Base-by-base conservation (phyloP, 1,140 invertebrate species). In the Tetramorium alpestre region DNA sequence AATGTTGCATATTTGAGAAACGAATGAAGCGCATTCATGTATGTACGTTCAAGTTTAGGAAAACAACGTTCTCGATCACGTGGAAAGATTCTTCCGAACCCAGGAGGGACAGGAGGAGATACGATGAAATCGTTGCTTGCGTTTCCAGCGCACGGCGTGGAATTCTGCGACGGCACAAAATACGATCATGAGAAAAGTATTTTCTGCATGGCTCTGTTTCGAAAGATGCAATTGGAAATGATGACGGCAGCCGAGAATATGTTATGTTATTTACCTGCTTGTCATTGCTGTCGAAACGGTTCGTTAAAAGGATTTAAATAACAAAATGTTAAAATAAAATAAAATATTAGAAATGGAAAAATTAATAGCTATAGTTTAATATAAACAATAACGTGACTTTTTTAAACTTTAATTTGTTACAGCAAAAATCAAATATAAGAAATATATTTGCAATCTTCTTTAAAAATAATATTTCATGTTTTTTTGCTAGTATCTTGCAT, bases 31-130 rank as follows among this genome's bases (percentile, higher is more conserved):
- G 41, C 67, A 47, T 33, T 11, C 54, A 54, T 58, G 22, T 58
- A 73, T 73, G 33, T 58, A 73, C 25, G 69, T 7, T 73, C 80
- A 54, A 73, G 69, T 70, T 82, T 82, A 82, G 41, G 80, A 82
- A 82, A 82, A 82, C 80, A 82, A 82, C 80, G n/a, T 82, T 54
- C 41, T 82, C 80, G 80, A 82, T 82, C 80, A 73, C 80, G 67
- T 47, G 54, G 54, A 82, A 82, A 82, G 80, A 82, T 82, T 72
- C 25, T 73, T 73, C 25, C 25, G 41, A 82, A 73, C 2, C 22
- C 41, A 11, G 18, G 3, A 44, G 10, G 5, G 41, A 3, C 8
- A 5, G 22, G 16, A 33, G 58, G 16, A n/a, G 76, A 8, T 33
- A 51, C 47, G 8, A 44, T 10, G 18, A 77, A 77, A 62, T 33